Evolutionary conservation across 2,797 vertebrate genomes (phyloP), one percentile per base, ranked within the genome.

Genomic region (Tragopan temminckii): DNA sequence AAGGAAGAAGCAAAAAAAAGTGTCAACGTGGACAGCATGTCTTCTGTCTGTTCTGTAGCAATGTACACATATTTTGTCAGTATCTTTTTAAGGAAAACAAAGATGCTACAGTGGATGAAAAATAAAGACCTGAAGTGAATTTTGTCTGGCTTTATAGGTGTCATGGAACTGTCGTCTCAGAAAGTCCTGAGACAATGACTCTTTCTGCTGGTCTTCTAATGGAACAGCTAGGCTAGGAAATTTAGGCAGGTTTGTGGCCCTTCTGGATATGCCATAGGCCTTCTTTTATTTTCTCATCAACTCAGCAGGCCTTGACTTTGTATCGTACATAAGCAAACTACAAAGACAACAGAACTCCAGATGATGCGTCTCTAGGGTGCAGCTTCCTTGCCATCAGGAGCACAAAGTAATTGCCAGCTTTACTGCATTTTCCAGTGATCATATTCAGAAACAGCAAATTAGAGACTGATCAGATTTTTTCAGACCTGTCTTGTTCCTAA

Each of bases 381-480:
- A 31, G 68, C 78, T 85, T 58, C 82, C 83, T 93, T 85, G 91
- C 93, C 80, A 61, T 2, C 19, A 77, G 69, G 74, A 79, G 18
- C 40, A 38, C 67, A 63, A 90, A 25, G 19, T 42, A 40, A 29
- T 38, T 70, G 71, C 48, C 85, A 90, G 27, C 31, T 93, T 81
- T 14, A 13, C 40, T 70, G 52, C 58, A 63, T 93, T 91, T 91
- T 77, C 63, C 80, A 84, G 46, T 52, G 52, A 76, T 86, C 19
- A 18, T 86, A 53, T 57, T 76, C 63, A 89, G 91, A 78, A 93
- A 85, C 15, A 84, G 74, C 15, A 86, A 77, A 81, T 70, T 84
- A 88, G 57, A 66, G 89, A 71, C 82, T 84, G 74, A 88, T 88
- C 55, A 17, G 19, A 55, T 93, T 91, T 77, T 59, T 90, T 86